Base-by-base conservation (phyloP, 2,113 vertebrate genomes). In the Apteryx owenii region DNA sequence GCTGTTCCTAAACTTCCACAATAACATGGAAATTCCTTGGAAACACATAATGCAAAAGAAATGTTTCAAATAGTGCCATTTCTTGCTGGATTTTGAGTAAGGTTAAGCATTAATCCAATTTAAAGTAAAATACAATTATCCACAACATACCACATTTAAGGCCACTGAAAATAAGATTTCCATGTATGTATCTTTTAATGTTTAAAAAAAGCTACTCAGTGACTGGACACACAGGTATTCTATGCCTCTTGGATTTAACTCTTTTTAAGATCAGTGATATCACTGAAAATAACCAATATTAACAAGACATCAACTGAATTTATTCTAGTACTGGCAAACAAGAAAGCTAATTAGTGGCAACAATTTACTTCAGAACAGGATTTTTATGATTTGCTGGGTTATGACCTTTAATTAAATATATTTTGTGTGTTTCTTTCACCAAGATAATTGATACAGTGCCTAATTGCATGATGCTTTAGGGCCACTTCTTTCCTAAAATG, bases 351-450 rank as follows among this genome's bases (percentile, higher is more conserved):
- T 98, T 98, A 98, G 91, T 91, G 91, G 89, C 96, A 98, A 98
- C 96, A 93, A 97, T 98, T 98, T 98, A 95, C 86, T 98, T 97
- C 89, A 97, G 93, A 92, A 94, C 84, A 97, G 89, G 75, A 97
- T 97, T 98, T 98, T 98, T 81, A 92, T 97, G 93, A 98, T 98
- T 98, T 98, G 50, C 93, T 97, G 73, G 96, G 97, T 98, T 97
- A 97, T 93, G 94, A 98, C 96, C 97, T 96, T 90, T 97, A 98
- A 98, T 98, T 98, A 98, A 95, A 98, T 97, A 90, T 93, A 96
- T 97, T 98, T 97, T 98, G 90, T 97, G 69, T 95, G 79, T 97
- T 98, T 98, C 81, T 93, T 97, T 91, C 89, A 95, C 92, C 90
- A 96, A 97, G 93, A 97, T 97, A 98, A 98, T 97, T 98, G 94